phyloP scores from a whole-genome alignment of 2,888 invertebrate genomes.

The Diaprepes abbreviatus region DNA sequence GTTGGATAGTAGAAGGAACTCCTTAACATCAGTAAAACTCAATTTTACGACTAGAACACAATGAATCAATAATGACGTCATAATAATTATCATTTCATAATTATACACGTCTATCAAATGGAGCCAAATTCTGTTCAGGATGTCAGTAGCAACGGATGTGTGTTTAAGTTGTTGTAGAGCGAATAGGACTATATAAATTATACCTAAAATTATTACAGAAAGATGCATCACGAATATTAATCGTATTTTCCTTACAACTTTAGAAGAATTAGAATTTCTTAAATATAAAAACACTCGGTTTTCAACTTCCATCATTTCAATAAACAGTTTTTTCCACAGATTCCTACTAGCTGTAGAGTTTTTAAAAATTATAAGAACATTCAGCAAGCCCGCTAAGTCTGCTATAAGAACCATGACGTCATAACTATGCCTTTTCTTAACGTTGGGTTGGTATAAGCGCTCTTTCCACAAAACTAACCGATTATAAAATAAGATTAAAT shows the following conservation, averaged over 20 bases:
- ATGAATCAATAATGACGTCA: not conserved
- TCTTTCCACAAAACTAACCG: not conserved
- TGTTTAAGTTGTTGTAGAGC: too few species aligned
- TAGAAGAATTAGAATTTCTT: not conserved
- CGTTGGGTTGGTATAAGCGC: not conserved
- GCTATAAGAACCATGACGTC: not conserved
- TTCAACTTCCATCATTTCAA: constrained; percentile 4
- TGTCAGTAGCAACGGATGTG: too few species aligned
- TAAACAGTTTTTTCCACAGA: not conserved
- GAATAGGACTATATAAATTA: too few species aligned
- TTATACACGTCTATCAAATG: not conserved
- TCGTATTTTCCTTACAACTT: not conserved
- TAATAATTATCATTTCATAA: not conserved
- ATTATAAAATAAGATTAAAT: not conserved
- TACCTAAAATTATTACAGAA: too few species aligned
- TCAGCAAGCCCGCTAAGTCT: not conserved
- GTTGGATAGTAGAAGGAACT: not conserved
- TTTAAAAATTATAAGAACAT: not conserved
- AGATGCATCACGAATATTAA: not conserved
- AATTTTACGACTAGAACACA: not conserved
- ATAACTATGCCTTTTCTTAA: not conserved
- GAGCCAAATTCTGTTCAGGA: too few species aligned
- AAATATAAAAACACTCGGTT: not conserved
- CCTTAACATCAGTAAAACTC: not conserved
- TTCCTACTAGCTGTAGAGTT: not conserved